Conservation (phyloP, 2,113 vertebrate genomes). For the Trematocara marginatum region DNA sequence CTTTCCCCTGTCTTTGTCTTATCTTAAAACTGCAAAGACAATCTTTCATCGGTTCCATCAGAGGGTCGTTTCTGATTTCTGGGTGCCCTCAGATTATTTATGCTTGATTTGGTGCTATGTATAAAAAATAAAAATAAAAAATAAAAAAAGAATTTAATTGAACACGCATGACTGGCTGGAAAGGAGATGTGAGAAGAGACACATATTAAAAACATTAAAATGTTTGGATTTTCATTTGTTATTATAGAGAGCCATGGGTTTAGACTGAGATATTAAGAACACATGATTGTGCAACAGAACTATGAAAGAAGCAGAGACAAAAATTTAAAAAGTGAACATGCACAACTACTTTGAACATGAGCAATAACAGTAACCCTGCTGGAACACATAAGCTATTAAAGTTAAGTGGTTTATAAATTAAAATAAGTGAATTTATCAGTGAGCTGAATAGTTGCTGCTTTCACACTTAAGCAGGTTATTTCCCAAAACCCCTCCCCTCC, state of each 20-base stretch:
- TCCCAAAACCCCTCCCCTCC: background rate
- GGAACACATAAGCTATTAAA: background rate
- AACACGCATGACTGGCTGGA: background rate
- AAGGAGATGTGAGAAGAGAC: background rate
- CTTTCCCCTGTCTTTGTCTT: background rate
- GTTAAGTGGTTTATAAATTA: background rate
- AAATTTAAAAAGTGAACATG: background rate
- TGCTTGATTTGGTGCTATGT: background rate
- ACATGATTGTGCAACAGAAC: background rate
- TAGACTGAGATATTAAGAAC: background rate
- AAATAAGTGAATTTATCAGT: background rate
- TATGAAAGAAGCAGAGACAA: background rate
- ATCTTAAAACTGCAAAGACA: background rate
- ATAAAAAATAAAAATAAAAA: background rate
- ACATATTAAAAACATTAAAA: background rate
- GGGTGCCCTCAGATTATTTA: rapidly evolving
- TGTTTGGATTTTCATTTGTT: background rate
- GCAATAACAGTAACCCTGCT: background rate
- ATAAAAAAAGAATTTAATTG: background rate
- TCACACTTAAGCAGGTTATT: background rate
- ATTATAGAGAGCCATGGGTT: background rate
- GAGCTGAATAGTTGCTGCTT: background rate
- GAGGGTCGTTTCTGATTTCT: background rate
- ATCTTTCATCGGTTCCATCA: background rate
- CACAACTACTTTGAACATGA: background rate